These are phyloP conservation scores for Copidosoma floridanum DNA, from an alignment of 1,140 invertebrate genomes.

Conservation along the genomic window DNA sequence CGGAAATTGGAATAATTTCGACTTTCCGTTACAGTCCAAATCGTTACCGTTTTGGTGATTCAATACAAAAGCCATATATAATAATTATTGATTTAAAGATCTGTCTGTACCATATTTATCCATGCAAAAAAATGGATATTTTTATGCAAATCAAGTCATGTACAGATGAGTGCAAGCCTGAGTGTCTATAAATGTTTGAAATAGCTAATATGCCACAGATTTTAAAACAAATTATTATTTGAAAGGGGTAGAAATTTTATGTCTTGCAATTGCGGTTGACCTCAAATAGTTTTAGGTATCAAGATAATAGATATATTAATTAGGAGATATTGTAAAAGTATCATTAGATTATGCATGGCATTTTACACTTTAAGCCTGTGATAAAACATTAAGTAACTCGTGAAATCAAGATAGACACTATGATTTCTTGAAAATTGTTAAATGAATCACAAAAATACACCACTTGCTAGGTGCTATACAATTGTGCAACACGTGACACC, in stretches of 20 bases:
- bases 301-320: constrained; percentile 2
- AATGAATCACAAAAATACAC: not conserved
- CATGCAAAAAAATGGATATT: not conserved
- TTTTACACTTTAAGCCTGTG: constrained; percentile 19
- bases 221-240: no score
- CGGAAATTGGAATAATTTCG: constrained; percentile 8
- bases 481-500: constrained; percentile 9
- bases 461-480: not conserved
- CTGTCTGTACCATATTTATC: no score
- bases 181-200: not conserved
- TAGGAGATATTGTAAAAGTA: constrained; percentile 6
- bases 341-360: not conserved
- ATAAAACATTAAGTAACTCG: constrained; percentile 14
- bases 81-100: no score
- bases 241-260: no score
- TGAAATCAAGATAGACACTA: not conserved
- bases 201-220: constrained; percentile 8
- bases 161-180: constrained; percentile 1
- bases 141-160: constrained; percentile 7
- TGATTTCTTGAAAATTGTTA: no score
- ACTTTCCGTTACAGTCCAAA: constrained; percentile 3
- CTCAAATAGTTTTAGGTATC: not conserved
- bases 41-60: constrained; percentile 1
- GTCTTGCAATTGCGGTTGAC: not conserved
- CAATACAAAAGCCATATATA: no score